A percentile compares a stretch with the other conserved stretches of the same genome.
These are phyloP conservation scores for Zaprionus inermis DNA, from an alignment of 1,140 invertebrate species.

Conservation along the genomic window DNA sequence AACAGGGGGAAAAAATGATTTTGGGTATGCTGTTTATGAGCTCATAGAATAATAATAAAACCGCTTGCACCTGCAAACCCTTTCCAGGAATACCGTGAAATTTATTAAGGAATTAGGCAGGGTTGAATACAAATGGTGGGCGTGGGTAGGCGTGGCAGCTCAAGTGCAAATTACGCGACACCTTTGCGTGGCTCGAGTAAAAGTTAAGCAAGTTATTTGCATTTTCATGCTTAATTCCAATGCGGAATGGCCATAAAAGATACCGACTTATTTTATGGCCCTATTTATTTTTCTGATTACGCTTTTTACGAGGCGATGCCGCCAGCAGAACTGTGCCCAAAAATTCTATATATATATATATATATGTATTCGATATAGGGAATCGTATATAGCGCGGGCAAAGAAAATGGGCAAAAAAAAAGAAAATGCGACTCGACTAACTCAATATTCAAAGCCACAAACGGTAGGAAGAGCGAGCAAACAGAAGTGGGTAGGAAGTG, in stretches of 20 bases:
- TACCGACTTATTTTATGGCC: conserved; percentile 82
- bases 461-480: not conserved
- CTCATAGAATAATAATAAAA: conserved; percentile 4
- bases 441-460: conserved; percentile 77
- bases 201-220: conserved; percentile 78
- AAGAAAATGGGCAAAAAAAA: not conserved
- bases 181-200: conserved; percentile 49
- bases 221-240: conserved; percentile 68
- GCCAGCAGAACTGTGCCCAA: conserved; percentile 56
- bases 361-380: not conserved
- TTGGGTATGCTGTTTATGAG: not conserved
- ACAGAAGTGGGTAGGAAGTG: conserved; percentile 39
- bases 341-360: conserved; percentile 14
- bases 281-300: conserved; percentile 82
- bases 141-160: conserved; percentile 11
- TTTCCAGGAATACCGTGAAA: not conserved
- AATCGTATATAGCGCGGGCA: not conserved
- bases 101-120: conserved; percentile 6
- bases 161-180: conserved; percentile 67
- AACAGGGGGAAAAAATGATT: not conserved
- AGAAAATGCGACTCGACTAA: conserved; percentile 52
- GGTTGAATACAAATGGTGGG: not conserved
- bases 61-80: not conserved
- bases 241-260: conserved; percentile 73
- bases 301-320: conserved; percentile 73